phyloP scores from a whole-genome alignment of 2,797 vertebrate genomes.

The Botia kubotai region DNA sequence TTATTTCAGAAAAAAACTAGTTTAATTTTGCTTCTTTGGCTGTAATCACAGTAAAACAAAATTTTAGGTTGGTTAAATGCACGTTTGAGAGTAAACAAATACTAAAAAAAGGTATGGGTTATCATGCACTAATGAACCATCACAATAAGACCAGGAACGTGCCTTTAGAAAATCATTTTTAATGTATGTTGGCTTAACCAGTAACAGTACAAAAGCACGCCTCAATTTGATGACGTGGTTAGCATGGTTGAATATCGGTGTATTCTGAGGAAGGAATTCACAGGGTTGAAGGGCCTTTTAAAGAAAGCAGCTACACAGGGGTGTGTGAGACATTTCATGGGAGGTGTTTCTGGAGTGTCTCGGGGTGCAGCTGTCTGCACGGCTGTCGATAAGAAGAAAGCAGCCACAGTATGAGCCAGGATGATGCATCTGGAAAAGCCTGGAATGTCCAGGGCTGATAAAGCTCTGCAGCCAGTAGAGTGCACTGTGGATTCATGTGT shows the following conservation, averaged over 20 bases:
- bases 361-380: slow-evolving; percentile 59
- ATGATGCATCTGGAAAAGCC: slow-evolving; percentile 53
- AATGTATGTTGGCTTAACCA: neutral
- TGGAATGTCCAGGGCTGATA: slow-evolving; percentile 40
- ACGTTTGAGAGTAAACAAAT: neutral
- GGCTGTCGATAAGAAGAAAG: slow-evolving; percentile 59
- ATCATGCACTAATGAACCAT: neutral
- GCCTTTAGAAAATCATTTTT: neutral
- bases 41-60: neutral
- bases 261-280: slow-evolving; percentile 14
- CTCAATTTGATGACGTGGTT: slow-evolving; percentile 1
- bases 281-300: slow-evolving; percentile 40
- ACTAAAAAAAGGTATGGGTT: neutral
- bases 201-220: slow-evolving; percentile 2
- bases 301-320: slow-evolving; percentile 11
- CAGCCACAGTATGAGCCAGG: slow-evolving; percentile 45
- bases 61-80: neutral
- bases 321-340: slow-evolving; percentile 34
- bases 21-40: too few relatives aligned
- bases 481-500: slow-evolving; percentile 57
- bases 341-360: slow-evolving; percentile 46
- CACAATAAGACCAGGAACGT: neutral
- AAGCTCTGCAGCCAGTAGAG: slow-evolving; percentile 58
- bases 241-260: slow-evolving; percentile 18
- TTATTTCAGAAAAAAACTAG: too few relatives aligned